Evolutionary conservation across 2,113 vertebrate species (phyloP).

Genomic region (Prinia subflava): DNA sequence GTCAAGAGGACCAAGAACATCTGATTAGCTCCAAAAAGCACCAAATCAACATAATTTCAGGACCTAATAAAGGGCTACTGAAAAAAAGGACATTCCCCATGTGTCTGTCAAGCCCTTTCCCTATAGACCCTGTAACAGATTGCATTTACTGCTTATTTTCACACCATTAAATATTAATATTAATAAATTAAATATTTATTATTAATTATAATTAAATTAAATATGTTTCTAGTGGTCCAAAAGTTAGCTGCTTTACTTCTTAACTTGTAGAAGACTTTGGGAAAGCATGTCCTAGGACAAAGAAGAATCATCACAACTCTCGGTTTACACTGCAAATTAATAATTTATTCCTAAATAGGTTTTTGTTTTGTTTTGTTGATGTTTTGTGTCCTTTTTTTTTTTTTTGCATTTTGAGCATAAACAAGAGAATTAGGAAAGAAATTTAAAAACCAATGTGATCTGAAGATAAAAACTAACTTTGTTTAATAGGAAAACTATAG

Average conservation of each 20-base stretch:
- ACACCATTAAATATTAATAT: background rate
- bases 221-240: background rate
- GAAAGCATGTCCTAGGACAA: background rate
- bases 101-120: background rate
- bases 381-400: background rate
- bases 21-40: background rate
- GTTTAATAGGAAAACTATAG: background rate
- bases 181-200: no score
- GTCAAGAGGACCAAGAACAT: background rate
- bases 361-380: background rate
- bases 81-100: background rate
- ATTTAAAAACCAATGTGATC: background rate
- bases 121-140: background rate
- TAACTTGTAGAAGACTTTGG: background rate
- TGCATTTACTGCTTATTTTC: background rate
- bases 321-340: background rate
- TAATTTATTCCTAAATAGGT: background rate
- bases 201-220: background rate
- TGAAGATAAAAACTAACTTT: background rate
- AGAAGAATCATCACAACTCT: background rate
- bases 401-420: background rate
- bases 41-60: background rate
- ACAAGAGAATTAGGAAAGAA: background rate
- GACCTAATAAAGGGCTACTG: background rate
- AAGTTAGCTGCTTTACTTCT: background rate